Evolutionary conservation across 2,113 vertebrate species (phyloP).

Genomic region (Paramisgurnus dabryanus): DNA sequence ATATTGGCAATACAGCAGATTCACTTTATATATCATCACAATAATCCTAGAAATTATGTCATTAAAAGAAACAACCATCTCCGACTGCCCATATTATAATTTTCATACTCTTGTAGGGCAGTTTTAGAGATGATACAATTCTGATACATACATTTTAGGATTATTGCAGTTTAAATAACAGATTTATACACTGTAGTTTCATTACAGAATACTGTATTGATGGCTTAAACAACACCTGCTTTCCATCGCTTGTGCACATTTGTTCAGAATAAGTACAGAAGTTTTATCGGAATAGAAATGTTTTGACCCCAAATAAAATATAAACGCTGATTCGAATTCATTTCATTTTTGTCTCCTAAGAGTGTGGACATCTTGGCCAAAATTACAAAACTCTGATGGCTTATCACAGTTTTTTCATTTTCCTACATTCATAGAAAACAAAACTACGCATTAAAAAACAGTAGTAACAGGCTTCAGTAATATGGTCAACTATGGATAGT

Average conservation of each 20-base stretch:
- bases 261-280: background rate
- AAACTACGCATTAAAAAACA: background rate
- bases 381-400: background rate
- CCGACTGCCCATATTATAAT: background rate
- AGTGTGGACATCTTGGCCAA: background rate
- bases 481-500: background rate
- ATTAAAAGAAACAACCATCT: too few species aligned
- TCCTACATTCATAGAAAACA: conserved; percentile 3
- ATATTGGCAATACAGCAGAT: conserved; percentile 16
- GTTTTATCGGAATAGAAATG: background rate
- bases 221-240: conserved; percentile 19
- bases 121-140: background rate
- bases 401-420: background rate
- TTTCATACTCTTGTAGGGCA: background rate
- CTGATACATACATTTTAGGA: background rate
- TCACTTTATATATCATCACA: background rate
- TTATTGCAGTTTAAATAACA: conserved; percentile 23
- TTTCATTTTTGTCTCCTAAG: background rate
- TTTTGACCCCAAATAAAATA: too few species aligned
- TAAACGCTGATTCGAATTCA: too few species aligned
- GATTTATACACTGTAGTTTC: conserved; percentile 3
- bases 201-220: conserved; percentile 19
- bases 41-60: background rate
- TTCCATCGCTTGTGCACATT: conserved; percentile 1
- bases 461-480: too few species aligned